phyloP scores from a whole-genome alignment of 2,797 vertebrate species.

The Hypotaenidia okinawae region DNA sequence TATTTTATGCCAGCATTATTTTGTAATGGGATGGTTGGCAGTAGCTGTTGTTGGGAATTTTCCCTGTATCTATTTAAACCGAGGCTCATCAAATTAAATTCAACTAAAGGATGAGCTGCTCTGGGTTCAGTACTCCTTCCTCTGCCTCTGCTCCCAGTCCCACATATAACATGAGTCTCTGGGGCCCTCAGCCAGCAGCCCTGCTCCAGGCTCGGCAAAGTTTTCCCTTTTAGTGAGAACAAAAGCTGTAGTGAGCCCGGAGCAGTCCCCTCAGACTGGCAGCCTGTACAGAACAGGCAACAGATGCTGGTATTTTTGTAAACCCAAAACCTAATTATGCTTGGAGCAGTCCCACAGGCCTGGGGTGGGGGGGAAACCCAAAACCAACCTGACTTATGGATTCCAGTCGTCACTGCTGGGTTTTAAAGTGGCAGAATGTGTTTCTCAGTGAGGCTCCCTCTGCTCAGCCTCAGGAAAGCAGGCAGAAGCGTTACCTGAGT shows the following conservation, averaged over 20 bases:
- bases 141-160: not conserved
- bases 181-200: slow-evolving; percentile 6
- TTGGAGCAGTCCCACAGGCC: slow-evolving; percentile 57
- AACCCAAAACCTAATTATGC: slow-evolving; percentile 70
- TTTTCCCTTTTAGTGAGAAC: slow-evolving; percentile 50
- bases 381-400: not conserved
- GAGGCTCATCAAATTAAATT: slow-evolving; percentile 16
- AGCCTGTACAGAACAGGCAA: slow-evolving; percentile 40
- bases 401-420: slow-evolving; percentile 12
- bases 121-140: not conserved
- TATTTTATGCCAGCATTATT: not conserved
- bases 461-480: not conserved
- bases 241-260: slow-evolving; percentile 41
- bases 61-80: not conserved
- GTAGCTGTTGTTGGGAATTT: slow-evolving; percentile 3
- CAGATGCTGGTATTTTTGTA: slow-evolving; percentile 69
- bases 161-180: not conserved
- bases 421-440: slow-evolving; percentile 23
- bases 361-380: too few relatives aligned
- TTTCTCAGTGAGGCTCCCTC: not conserved
- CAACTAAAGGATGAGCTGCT: not conserved
- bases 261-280: slow-evolving; percentile 55
- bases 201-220: slow-evolving; percentile 26
- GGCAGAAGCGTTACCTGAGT: not conserved
- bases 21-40: slow-evolving; percentile 25